Base-by-base conservation (phyloP, 2,888 invertebrate species). In the Brachyopa scutellaris region DNA sequence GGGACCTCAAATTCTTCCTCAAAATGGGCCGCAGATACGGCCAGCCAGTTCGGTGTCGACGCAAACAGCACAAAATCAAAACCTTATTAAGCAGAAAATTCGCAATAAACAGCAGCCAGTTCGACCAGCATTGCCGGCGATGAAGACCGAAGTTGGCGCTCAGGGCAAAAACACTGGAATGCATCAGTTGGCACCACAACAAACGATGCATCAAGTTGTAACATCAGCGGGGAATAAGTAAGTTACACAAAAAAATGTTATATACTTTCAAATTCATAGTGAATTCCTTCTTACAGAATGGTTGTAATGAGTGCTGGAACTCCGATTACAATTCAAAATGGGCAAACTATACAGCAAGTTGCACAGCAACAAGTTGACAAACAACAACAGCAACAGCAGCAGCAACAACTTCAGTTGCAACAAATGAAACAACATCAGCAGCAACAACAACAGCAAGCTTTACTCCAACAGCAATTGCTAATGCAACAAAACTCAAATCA, bases 21-120 rank as follows among this genome's bases (percentile, higher is more conserved):
- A 93, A 86, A 91, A 92, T 57, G 89, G 89, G 19, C 85, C 89
- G 6, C 93, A 92, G 85, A 93, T 95, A 84, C 92, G 96, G 55
- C 96, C 96, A 0, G 95, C 92, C 2, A 94, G 95, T 85, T 96
- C 96, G 0, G 96, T 97, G 8, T 96, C 96, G 4, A 97, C 97
- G 0, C 97, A 97, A 90, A 97, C 97, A 0, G 91, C 92, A 1
- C 90, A 90, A 78, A 90, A 90, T 74, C 90, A 91, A 80, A 90
- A 88, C 69, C 84, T 90, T 55, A 86, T 90, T 2, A 89, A 91
- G 66, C 90, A 91, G 5, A 93, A 92, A 85, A 91, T 93, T 88
- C 93, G 96, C 15, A 94, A 94, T 59, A 96, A 96, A 89, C 94
- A 94, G 40, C 91, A 92, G 40, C 92, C 93, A 84, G 93, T 93